phyloP scores from a whole-genome alignment of 2,888 invertebrate species.

The Caenorhabditis japonica region DNA sequence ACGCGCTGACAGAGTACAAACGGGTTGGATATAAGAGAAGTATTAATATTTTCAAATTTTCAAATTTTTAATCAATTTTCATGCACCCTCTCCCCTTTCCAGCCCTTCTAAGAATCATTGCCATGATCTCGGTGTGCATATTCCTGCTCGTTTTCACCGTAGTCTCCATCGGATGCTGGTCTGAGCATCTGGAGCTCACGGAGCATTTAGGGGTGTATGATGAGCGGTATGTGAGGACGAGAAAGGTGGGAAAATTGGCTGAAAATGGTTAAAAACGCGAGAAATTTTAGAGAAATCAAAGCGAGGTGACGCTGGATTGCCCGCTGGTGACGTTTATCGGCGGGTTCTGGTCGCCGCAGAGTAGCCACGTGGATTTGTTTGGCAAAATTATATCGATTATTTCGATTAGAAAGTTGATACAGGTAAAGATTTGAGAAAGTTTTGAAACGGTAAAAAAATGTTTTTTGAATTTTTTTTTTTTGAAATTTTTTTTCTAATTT shows the following conservation, averaged over 20 bases:
- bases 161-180: slow-evolving; percentile 49
- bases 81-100: too few relatives aligned
- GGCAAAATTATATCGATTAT: slow-evolving; percentile 53
- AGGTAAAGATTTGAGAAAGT: too few relatives aligned
- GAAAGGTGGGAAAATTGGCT: slow-evolving; percentile 35
- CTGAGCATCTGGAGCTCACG: slow-evolving; percentile 40
- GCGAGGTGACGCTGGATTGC: slow-evolving; percentile 37
- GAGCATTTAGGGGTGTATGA: slow-evolving; percentile 52
- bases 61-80: too few relatives aligned
- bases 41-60: too few relatives aligned
- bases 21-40: slow-evolving; percentile 47
- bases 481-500: too few relatives aligned
- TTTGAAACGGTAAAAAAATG: neutral
- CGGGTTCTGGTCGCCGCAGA: slow-evolving; percentile 38
- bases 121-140: slow-evolving; percentile 34
- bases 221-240: slow-evolving; percentile 44
- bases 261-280: too few relatives aligned
- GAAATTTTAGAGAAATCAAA: slow-evolving; percentile 25
- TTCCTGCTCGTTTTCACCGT: slow-evolving; percentile 43
- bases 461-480: too few relatives aligned
- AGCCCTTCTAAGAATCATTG: slow-evolving; percentile 28
- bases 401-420: slow-evolving; percentile 46
- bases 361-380: slow-evolving; percentile 45
- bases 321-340: slow-evolving; percentile 37
- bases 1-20: slow-evolving; percentile 45